Conservation (phyloP, 2,113 vertebrate species). For the Varanus komodoensis region DNA sequence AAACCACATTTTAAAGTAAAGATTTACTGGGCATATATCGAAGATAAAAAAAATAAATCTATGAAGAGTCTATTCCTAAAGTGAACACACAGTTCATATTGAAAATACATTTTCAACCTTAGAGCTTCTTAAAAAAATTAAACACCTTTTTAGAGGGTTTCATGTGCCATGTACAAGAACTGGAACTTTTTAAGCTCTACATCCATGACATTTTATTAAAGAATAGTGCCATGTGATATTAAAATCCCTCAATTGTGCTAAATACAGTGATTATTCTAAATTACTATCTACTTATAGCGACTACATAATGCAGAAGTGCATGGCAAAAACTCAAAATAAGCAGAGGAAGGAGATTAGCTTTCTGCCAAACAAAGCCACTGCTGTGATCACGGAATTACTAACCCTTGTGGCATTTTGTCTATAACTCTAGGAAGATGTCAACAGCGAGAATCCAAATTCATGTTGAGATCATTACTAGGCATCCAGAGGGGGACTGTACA, state of each 20-base stretch:
- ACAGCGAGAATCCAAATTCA: neutral
- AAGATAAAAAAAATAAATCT: neutral
- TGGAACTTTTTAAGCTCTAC: neutral
- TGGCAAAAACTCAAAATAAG: constrained; percentile 31
- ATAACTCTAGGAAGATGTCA: neutral
- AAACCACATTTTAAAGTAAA: neutral
- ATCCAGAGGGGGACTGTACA: neutral
- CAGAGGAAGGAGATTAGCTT: constrained; percentile 21
- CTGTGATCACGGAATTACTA: constrained; percentile 4
- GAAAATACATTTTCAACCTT: neutral
- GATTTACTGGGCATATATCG: neutral
- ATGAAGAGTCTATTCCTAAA: neutral
- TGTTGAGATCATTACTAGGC: neutral
- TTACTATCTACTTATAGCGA: constrained; percentile 11
- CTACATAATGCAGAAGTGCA: constrained; percentile 23
- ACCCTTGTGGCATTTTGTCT: constrained; percentile 26
- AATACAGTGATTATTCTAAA: constrained; percentile 23
- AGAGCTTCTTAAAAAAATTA: neutral
- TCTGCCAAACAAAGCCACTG: constrained; percentile 28
- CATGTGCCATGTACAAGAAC: neutral
- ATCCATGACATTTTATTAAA: neutral
- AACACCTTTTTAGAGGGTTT: neutral
- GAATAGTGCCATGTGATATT: neutral
- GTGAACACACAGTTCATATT: neutral
- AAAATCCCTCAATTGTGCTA: constrained; percentile 6